Conservation (phyloP, 2,113 vertebrate species). For the Okapia johnstoni region DNA sequence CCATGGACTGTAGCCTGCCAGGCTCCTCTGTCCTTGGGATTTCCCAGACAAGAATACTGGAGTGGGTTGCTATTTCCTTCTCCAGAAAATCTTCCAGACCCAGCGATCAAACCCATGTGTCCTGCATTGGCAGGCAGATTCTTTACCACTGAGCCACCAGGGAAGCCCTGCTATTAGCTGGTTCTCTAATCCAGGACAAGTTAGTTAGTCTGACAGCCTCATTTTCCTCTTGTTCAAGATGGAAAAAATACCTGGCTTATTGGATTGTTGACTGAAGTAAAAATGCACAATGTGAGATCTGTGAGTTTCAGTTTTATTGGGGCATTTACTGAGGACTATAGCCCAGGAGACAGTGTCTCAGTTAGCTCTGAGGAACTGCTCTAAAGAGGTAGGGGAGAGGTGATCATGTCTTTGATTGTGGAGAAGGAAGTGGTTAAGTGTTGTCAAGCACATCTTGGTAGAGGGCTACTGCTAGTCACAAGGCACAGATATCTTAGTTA, state of each 20-base stretch:
- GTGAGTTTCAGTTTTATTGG: neutral
- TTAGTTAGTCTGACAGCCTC: neutral
- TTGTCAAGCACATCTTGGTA: neutral
- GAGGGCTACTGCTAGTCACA: neutral
- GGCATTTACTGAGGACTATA: neutral
- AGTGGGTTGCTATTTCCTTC: neutral
- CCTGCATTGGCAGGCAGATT: neutral
- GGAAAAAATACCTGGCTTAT: neutral
- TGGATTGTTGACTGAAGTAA: neutral
- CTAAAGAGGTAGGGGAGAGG: neutral
- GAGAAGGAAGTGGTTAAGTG: neutral
- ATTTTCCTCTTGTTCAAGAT: conserved; percentile 35
- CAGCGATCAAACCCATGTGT: neutral
- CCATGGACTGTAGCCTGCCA: neutral
- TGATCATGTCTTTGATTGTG: neutral
- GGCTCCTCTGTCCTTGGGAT: neutral
- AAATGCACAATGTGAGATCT: neutral
- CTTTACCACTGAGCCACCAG: neutral
- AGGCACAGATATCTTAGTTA: neutral
- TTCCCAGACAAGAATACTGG: neutral
- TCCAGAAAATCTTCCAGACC: neutral
- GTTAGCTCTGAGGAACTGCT: neutral
- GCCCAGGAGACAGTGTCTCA: neutral
- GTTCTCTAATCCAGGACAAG: neutral
- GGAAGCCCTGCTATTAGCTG: neutral